These are phyloP conservation scores for Mungos mungo DNA, from an alignment of 2,113 vertebrate species.

Conservation along the genomic window DNA sequence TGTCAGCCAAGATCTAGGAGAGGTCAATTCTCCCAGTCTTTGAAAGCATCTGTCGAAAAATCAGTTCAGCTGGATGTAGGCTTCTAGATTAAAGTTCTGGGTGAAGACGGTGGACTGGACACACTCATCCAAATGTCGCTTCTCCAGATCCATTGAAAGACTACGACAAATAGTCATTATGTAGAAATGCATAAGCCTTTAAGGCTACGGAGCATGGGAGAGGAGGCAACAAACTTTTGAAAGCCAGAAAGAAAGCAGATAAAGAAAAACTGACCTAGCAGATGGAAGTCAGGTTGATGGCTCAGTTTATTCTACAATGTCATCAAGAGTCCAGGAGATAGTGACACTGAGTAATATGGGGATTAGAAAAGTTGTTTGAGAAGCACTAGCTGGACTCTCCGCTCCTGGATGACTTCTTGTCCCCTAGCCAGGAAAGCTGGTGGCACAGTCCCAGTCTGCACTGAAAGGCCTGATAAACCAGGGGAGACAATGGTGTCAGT, in stretches of 20 bases:
- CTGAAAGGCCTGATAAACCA: not conserved
- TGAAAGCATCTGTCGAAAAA: not conserved
- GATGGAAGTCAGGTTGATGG: not conserved
- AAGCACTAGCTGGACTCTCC: not conserved
- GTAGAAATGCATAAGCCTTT: not conserved
- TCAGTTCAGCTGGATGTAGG: not conserved
- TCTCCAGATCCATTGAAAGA: not conserved
- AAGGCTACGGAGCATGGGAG: not conserved
- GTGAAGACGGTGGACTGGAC: not conserved
- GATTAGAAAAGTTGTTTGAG: not conserved
- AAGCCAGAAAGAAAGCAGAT: not conserved
- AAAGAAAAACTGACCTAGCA: conserved; percentile 1
- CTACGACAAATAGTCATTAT: not conserved
- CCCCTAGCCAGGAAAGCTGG: not conserved
- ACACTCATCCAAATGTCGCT: not conserved
- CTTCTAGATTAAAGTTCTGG: not conserved
- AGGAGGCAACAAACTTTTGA: not conserved
- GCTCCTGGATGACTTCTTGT: not conserved
- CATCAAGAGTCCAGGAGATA: not conserved
- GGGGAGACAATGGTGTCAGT: not conserved
- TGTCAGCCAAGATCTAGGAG: not conserved
- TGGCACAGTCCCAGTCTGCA: not conserved
- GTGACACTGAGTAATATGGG: not conserved
- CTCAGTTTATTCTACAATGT: not conserved
- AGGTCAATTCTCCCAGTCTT: not conserved